Percentiles rank a stretch among this genome's conserved stretches.
phyloP scores from a whole-genome alignment of 2,113 vertebrate species.

The Eupsittula cactorum region DNA sequence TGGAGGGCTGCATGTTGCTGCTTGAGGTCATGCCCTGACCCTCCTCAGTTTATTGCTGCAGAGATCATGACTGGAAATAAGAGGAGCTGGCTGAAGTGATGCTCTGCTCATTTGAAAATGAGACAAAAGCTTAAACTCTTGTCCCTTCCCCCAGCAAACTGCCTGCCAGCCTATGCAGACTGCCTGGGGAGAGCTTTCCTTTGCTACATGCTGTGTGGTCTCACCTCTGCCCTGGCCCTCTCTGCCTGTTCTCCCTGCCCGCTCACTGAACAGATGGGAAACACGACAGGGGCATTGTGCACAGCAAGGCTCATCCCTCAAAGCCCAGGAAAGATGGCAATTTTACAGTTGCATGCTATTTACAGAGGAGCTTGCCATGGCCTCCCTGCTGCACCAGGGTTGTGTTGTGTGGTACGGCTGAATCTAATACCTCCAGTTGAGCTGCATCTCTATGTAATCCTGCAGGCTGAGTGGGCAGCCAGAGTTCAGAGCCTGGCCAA shows the following conservation, averaged over 20 bases:
- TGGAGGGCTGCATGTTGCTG: neutral
- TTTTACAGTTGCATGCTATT: neutral
- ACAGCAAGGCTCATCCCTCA: neutral
- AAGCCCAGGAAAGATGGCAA: neutral
- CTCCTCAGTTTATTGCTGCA: neutral
- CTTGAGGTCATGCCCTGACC: neutral
- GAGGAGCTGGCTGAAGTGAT: neutral
- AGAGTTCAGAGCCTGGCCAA: neutral
- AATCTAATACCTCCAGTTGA: neutral
- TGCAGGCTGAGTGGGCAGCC: neutral
- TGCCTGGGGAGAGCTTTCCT: neutral
- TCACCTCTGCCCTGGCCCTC: neutral
- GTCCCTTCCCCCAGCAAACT: neutral
- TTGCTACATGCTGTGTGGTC: rapidly evolving
- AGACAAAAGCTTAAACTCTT: neutral
- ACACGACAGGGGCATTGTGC: rapidly evolving
- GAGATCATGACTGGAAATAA: neutral
- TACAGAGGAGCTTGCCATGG: neutral
- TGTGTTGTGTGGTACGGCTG: neutral
- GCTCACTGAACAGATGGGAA: neutral
- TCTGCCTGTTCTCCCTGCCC: neutral
- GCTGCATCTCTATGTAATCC: neutral
- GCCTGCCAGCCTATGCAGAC: neutral
- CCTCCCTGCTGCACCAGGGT: neutral
- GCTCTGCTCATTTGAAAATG: neutral